Evolutionary conservation across 2,797 vertebrate species (phyloP).

Genomic region (Brachymystax lenok): DNA sequence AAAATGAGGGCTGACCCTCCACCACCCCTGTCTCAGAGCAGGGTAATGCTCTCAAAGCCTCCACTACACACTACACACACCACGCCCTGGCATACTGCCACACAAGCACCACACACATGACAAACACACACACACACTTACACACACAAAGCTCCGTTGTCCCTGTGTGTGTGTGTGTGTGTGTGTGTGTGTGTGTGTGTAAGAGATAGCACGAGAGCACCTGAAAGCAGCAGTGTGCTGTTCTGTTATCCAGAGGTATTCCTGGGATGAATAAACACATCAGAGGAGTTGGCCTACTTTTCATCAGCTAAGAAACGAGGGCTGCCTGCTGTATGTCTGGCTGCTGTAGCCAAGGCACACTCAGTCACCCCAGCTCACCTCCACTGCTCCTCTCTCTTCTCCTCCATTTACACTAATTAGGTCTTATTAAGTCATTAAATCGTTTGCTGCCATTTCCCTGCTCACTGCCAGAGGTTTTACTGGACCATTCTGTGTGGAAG

Average conservation of each 20-base stretch:
- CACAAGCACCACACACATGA: background rate
- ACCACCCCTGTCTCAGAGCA: slow-evolving; percentile 57
- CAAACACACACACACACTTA: no score
- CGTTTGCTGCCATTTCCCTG: slow-evolving; percentile 59
- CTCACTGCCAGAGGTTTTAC: slow-evolving; percentile 48
- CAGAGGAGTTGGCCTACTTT: slow-evolving; percentile 41
- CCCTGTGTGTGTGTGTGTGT: background rate
- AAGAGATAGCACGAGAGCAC: background rate
- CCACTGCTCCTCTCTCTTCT: slow-evolving; percentile 32
- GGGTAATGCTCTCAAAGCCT: slow-evolving; percentile 45
- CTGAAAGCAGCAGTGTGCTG: background rate
- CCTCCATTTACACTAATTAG: slow-evolving; percentile 64
- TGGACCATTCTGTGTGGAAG: background rate
- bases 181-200: background rate
- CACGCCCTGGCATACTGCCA: background rate
- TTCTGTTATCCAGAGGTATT: slow-evolving; percentile 21
- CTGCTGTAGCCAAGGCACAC: background rate
- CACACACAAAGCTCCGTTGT: background rate
- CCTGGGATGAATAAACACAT: slow-evolving; percentile 21
- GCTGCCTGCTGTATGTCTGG: slow-evolving; percentile 16
- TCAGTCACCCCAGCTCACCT: slow-evolving; percentile 25
- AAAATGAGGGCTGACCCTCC: slow-evolving; percentile 70
- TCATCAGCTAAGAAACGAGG: slow-evolving; percentile 29
- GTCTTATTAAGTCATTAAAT: slow-evolving; percentile 73
- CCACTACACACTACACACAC: background rate